phyloP scores from a whole-genome alignment of 2,888 invertebrate genomes.

The Trichopoda pennipes region DNA sequence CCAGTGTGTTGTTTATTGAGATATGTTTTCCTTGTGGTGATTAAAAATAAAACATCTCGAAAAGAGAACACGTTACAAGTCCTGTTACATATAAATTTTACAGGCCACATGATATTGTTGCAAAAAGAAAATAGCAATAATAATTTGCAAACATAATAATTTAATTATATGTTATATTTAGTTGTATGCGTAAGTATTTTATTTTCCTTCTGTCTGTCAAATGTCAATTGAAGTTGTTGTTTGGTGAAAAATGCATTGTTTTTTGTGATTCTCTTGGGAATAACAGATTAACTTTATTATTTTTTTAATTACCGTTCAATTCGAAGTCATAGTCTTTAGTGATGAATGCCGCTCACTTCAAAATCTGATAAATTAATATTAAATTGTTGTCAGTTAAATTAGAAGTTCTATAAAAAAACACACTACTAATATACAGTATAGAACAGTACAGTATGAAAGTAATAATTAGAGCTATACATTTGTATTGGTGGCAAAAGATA shows the following conservation, averaged over 20 bases:
- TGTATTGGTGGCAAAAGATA: too few species aligned
- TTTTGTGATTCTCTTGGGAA: background rate
- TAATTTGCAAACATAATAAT: constrained; percentile 19
- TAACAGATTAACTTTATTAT: background rate
- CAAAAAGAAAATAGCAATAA: background rate
- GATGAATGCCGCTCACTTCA: too few species aligned
- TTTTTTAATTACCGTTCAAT: background rate
- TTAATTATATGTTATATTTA: constrained; percentile 43
- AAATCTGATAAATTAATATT: too few species aligned
- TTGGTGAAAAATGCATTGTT: constrained; percentile 15
- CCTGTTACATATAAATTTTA: constrained; percentile 47
- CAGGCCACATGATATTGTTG: constrained; percentile 45
- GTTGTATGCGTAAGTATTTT: background rate
- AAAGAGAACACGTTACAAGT: constrained; percentile 52
- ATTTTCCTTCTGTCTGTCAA: background rate
- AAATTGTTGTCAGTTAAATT: too few species aligned
- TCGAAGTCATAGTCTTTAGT: background rate
- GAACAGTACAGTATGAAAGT: too few species aligned
- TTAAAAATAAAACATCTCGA: constrained; percentile 33
- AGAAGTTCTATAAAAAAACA: too few species aligned
- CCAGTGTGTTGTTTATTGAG: constrained; percentile 39
- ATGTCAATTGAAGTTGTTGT: constrained; percentile 18
- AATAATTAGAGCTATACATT: too few species aligned
- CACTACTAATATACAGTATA: too few species aligned
- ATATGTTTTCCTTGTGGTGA: constrained; percentile 51